These are phyloP conservation scores for Cheilosia variabilis DNA, from an alignment of 2,888 invertebrate species.

Conservation along the genomic window DNA sequence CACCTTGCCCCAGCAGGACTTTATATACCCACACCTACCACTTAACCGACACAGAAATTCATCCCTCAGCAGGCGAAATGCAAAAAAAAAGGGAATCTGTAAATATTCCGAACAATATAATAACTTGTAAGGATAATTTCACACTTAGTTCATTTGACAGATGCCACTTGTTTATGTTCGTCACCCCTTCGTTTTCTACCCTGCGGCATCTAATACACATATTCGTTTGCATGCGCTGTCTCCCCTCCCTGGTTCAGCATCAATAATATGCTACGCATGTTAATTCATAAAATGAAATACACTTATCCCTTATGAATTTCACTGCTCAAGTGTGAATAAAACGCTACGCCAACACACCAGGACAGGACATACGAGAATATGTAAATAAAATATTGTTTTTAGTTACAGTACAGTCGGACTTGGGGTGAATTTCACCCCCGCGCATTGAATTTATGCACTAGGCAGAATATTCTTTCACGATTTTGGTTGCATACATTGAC, in stretches of 20 bases:
- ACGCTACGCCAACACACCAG: constrained; percentile 61
- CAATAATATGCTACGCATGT: constrained; percentile 74
- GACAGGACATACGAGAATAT: constrained; percentile 1
- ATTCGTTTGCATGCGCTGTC: constrained; percentile 33
- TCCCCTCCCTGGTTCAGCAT: constrained; percentile 47
- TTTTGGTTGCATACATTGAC: constrained; percentile 76
- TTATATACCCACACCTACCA: constrained; percentile 33
- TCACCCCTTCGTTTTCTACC: constrained; percentile 49
- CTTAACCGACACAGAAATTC: constrained; percentile 43
- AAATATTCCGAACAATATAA: constrained; percentile 75
- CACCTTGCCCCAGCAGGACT: constrained; percentile 31
- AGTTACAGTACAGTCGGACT: constrained; percentile 20
- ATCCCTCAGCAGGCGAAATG: constrained; percentile 20
- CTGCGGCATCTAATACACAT: constrained; percentile 48
- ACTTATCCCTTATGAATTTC: constrained; percentile 61
- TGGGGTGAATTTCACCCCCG: constrained; percentile 57
- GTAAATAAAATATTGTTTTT: constrained; percentile 65
- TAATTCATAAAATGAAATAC: constrained; percentile 71
- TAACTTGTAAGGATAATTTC: constrained; percentile 79
- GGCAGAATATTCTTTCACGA: constrained; percentile 76
- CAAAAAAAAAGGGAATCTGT: constrained; percentile 54
- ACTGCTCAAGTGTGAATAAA: constrained; percentile 72
- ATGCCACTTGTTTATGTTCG: constrained; percentile 78
- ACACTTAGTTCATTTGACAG: constrained; percentile 79
- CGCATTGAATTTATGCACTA: constrained; percentile 48